Percentiles rank a stretch among this genome's conserved stretches.
Conservation (phyloP, 2,113 vertebrate genomes). For the Boulengeromyrus knoepffleri region DNA sequence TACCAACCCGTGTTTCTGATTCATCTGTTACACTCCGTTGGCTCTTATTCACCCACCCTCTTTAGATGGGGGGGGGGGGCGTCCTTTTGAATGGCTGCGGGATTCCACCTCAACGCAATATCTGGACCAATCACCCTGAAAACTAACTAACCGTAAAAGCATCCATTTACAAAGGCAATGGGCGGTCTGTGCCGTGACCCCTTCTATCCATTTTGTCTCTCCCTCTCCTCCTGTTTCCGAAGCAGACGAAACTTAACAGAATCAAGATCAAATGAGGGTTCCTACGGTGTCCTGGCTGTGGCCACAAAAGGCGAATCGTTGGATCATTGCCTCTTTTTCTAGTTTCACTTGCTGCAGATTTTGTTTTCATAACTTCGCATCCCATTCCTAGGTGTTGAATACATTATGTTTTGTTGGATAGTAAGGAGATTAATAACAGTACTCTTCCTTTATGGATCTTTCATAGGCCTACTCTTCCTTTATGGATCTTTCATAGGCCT, state of each 20-base stretch:
- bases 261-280: not conserved
- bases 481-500: not conserved
- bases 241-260: slow-evolving; percentile 23
- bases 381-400: not conserved
- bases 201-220: slow-evolving; percentile 24
- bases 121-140: slow-evolving; percentile 48
- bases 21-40: slow-evolving; percentile 56
- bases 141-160: slow-evolving; percentile 44
- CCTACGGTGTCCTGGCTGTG: not conserved
- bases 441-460: too few relatives aligned
- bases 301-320: slow-evolving; percentile 30
- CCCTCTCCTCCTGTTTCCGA: slow-evolving; percentile 14
- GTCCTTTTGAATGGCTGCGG: slow-evolving; percentile 43
- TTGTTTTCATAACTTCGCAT: not conserved
- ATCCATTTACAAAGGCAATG: slow-evolving; percentile 29
- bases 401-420: not conserved
- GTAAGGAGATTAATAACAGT: not conserved
- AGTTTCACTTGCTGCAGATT: not conserved
- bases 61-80: slow-evolving; percentile 29
- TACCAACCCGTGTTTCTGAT: slow-evolving; percentile 43
- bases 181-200: slow-evolving; percentile 25
- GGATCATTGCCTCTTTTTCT: slow-evolving; percentile 10
- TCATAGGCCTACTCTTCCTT: too few relatives aligned
- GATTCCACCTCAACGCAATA: slow-evolving; percentile 38
- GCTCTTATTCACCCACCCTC: slow-evolving; percentile 51